These are phyloP conservation scores for Sardina pilchardus DNA, from an alignment of 2,113 vertebrate genomes.

Conservation along the genomic window DNA sequence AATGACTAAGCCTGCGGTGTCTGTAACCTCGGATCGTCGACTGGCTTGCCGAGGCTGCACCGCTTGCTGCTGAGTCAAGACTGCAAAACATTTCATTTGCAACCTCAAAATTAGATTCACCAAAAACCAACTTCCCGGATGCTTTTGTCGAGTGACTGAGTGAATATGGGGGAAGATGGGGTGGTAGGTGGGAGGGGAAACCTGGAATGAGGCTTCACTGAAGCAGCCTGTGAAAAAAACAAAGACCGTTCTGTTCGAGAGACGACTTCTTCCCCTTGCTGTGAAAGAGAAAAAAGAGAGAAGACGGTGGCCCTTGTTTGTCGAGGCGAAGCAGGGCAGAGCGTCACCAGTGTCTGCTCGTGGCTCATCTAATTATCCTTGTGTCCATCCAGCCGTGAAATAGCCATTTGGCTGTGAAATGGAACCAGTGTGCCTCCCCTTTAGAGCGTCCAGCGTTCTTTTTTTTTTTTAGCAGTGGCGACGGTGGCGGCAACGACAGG, in stretches of 20 bases:
- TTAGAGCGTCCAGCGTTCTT: constrained; percentile 8
- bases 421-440: constrained; percentile 36
- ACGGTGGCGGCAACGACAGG: background rate
- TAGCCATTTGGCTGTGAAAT: constrained; percentile 46
- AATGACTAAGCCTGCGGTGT: constrained; percentile 12
- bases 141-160: background rate
- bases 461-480: constrained; percentile 25
- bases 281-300: background rate
- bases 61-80: constrained; percentile 10
- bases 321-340: background rate
- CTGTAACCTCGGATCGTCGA: background rate
- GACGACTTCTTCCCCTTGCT: background rate
- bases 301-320: constrained; percentile 11
- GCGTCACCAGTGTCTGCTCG: constrained; percentile 23
- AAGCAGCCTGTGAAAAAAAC: background rate
- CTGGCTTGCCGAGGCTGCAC: background rate
- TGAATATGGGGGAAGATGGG: background rate
- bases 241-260: constrained; percentile 17
- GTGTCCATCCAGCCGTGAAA: constrained; percentile 41
- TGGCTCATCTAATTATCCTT: constrained; percentile 44
- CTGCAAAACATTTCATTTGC: constrained; percentile 5
- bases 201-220: background rate
- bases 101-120: constrained; percentile 9
- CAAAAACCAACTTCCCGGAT: constrained; percentile 2
- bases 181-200: background rate